Percentiles rank a stretch among this genome's conserved stretches.
Evolutionary conservation across 2,888 invertebrate species (phyloP).

Genomic region (Polymixis lichenea): DNA sequence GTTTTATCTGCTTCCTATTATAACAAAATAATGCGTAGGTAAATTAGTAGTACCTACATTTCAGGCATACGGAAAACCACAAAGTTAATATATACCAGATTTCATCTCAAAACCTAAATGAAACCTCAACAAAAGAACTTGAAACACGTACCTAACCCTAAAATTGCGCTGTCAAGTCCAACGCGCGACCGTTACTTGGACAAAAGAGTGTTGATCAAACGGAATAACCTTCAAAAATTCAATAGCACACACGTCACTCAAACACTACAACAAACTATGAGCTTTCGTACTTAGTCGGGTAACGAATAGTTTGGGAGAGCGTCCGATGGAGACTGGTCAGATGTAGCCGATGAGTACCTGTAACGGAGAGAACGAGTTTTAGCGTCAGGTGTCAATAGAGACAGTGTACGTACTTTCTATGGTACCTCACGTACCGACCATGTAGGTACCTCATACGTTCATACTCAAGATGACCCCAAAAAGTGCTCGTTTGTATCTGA

Average conservation of each 20-base stretch:
- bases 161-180: conserved; percentile 46
- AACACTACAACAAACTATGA: not conserved
- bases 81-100: not conserved
- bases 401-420: not conserved
- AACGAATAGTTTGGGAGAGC: conserved; percentile 56
- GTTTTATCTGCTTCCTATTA: not conserved
- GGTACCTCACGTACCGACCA: conserved; percentile 1
- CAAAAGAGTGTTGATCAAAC: conserved; percentile 67
- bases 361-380: conserved; percentile 61
- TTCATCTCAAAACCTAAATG: not conserved
- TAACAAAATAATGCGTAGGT: too few species aligned
- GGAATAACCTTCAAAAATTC: conserved; percentile 31
- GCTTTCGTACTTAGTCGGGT: conserved; percentile 38
- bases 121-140: not conserved
- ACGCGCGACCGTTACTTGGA: conserved; percentile 41
- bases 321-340: conserved; percentile 29
- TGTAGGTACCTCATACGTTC: not conserved
- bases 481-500: conserved; percentile 8
- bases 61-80: not conserved
- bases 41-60: too few species aligned
- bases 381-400: conserved; percentile 49
- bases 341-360: conserved; percentile 67
- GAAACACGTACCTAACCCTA: conserved; percentile 45
- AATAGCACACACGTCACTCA: conserved; percentile 23
- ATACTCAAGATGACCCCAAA: conserved; percentile 41